Percentiles rank a stretch among this genome's conserved stretches.
Conservation (phyloP, 2,888 invertebrate species). For the Ectemnius lituratus region DNA sequence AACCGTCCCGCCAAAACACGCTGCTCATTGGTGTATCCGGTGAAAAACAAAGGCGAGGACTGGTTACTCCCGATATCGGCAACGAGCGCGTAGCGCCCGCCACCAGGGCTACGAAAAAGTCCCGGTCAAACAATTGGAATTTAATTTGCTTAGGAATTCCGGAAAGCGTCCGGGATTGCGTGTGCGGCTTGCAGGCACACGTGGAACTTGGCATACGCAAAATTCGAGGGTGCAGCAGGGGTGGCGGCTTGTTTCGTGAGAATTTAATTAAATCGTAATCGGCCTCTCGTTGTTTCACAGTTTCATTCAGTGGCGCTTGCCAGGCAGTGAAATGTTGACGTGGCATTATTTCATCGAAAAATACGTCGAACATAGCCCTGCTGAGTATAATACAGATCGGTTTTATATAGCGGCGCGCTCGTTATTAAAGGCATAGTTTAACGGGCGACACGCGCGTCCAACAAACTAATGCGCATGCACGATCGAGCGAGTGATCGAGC, state of each 20-base stretch:
- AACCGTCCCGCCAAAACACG: neutral
- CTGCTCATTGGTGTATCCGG: neutral
- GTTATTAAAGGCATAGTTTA: too few species aligned
- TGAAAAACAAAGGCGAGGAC: neutral
- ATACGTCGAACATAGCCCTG: too few species aligned
- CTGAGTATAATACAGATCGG: too few species aligned
- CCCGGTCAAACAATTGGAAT: constrained; percentile 1
- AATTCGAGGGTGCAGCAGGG: neutral
- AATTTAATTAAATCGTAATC: constrained; percentile 6
- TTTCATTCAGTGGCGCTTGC: neutral
- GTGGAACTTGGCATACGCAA: neutral
- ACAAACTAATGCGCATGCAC: neutral
- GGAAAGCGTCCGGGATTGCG: too few species aligned
- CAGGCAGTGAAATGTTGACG: neutral
- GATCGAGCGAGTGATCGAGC: constrained; percentile 13
- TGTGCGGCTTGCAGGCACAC: neutral
- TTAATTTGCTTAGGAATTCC: constrained; percentile 4
- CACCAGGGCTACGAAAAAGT: neutral
- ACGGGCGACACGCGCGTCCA: neutral
- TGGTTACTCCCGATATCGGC: neutral
- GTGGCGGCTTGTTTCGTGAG: neutral
- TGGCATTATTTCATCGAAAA: neutral
- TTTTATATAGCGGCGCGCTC: too few species aligned
- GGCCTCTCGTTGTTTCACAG: neutral
- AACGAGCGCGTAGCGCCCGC: neutral